phyloP scores from a whole-genome alignment of 2,888 invertebrate species.

The Pemphredon lugubris region DNA sequence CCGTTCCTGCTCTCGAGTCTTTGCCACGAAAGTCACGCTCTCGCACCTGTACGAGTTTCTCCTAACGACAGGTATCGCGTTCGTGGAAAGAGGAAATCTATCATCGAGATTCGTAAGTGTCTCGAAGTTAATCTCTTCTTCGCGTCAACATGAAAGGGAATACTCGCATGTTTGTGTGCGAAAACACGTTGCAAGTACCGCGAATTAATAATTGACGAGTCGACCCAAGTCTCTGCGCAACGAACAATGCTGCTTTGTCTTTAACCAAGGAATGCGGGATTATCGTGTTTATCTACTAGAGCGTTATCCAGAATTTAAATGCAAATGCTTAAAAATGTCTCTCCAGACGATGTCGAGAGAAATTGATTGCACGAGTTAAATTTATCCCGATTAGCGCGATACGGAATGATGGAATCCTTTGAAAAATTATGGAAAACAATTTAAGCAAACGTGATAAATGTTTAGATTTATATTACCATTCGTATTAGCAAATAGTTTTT shows the following conservation, averaged over 20 bases:
- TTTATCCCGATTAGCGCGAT: too few relatives aligned
- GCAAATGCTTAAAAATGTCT: background rate
- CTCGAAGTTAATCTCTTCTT: background rate
- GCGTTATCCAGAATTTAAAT: too few relatives aligned
- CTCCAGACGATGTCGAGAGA: background rate
- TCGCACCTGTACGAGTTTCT: slow-evolving; percentile 16
- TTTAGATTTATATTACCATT: too few relatives aligned
- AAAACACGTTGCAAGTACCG: too few relatives aligned
- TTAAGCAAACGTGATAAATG: too few relatives aligned
- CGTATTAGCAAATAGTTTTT: too few relatives aligned
- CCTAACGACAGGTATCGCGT: background rate
- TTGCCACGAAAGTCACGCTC: slow-evolving; percentile 11
- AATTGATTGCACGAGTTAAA: background rate
- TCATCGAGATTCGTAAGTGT: slow-evolving; percentile 1
- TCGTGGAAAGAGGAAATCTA: background rate
- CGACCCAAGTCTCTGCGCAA: background rate
- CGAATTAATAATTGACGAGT: slow-evolving; percentile 4
- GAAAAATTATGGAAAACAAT: too few relatives aligned
- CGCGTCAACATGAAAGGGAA: background rate
- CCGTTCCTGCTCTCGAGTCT: slow-evolving; percentile 16
- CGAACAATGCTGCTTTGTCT: slow-evolving; percentile 23
- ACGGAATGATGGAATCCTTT: too few relatives aligned
- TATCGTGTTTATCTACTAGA: too few relatives aligned
- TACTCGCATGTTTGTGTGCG: background rate
- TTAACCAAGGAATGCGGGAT: background rate